Conservation (phyloP, 2,113 vertebrate species). For the Melanotaenia duboulayi region DNA sequence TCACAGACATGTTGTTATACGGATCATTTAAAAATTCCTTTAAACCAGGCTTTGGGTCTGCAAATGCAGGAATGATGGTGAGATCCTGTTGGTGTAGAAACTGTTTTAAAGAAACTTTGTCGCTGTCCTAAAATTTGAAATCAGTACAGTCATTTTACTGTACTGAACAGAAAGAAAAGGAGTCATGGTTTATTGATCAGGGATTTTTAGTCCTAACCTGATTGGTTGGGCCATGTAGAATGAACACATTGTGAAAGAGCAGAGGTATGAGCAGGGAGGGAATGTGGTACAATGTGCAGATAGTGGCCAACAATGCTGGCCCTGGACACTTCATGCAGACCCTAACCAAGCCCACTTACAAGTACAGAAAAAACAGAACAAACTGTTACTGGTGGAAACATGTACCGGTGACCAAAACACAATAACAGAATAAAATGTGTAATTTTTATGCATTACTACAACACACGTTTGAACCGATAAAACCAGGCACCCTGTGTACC, state of each 20-base stretch:
- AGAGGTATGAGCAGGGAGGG: slow-evolving; percentile 17
- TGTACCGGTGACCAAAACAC: too few relatives aligned
- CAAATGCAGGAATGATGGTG: slow-evolving; percentile 9
- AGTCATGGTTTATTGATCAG: slow-evolving; percentile 46
- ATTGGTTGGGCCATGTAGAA: slow-evolving; percentile 62
- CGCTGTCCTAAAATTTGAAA: slow-evolving; percentile 16
- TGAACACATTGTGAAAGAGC: slow-evolving; percentile 67
- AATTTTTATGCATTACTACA: background rate
- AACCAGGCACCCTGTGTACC: slow-evolving; percentile 1
- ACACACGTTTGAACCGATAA: slow-evolving; percentile 35
- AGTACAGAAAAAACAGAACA: background rate
- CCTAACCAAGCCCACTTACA: background rate
- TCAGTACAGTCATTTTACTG: slow-evolving; percentile 7
- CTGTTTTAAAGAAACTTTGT: slow-evolving; percentile 28
- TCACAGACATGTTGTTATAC: slow-evolving; percentile 58
- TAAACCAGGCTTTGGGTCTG: slow-evolving; percentile 6
- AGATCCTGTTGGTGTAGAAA: slow-evolving; percentile 23
- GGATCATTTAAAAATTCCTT: slow-evolving; percentile 5
- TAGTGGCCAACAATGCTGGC: slow-evolving; percentile 4
- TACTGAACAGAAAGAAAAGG: slow-evolving; percentile 19
- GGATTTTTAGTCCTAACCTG: slow-evolving; percentile 52
- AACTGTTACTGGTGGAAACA: background rate
- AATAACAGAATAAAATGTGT: background rate
- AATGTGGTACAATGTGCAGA: slow-evolving; percentile 17
- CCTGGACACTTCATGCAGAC: background rate